These are phyloP conservation scores for Scaptomyza tumidula DNA, from an alignment of 2,888 invertebrate genomes.

Conservation along the genomic window DNA sequence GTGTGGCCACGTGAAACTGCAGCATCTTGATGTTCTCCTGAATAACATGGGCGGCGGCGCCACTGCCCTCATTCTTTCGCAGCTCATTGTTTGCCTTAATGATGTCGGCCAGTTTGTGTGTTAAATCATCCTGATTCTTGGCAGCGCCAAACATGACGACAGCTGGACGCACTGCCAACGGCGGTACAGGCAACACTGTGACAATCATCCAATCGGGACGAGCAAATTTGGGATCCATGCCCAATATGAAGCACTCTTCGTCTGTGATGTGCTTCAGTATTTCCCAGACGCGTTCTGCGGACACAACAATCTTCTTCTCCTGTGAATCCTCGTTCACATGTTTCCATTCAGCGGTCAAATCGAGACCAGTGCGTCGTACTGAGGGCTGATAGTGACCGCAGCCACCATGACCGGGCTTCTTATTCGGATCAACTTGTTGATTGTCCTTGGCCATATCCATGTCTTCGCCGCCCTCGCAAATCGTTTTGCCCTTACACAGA, in stretches of 20 bases:
- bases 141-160: slow-evolving; percentile 99
- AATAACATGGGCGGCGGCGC: slow-evolving; percentile 98
- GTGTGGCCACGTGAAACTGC: slow-evolving; percentile 99
- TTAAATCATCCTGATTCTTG: slow-evolving; percentile 99
- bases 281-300: slow-evolving; percentile 98
- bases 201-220: slow-evolving; percentile 99
- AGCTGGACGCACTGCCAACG: slow-evolving; percentile 97
- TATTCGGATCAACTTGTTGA: slow-evolving; percentile 86
- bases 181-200: slow-evolving; percentile 98
- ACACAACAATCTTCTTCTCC: slow-evolving; percentile 96
- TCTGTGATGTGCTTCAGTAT: slow-evolving; percentile 98
- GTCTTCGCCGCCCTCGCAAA: slow-evolving; percentile 99
- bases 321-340: slow-evolving; percentile 99
- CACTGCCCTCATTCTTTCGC: slow-evolving; percentile 96
- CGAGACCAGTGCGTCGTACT: slow-evolving; percentile 94
- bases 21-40: slow-evolving; percentile 98
- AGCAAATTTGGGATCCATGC: slow-evolving; percentile 98
- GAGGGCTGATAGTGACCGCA: slow-evolving; percentile 99
- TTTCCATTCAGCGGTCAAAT: slow-evolving; percentile 99
- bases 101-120: slow-evolving; percentile 99
- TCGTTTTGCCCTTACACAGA: slow-evolving; percentile 98
- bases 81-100: slow-evolving; percentile 99
- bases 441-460: slow-evolving; percentile 95
- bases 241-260: slow-evolving; percentile 97
- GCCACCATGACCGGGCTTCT: slow-evolving; percentile 92